Conservation (phyloP, 2,113 vertebrate genomes). For the Chionomys nivalis region DNA sequence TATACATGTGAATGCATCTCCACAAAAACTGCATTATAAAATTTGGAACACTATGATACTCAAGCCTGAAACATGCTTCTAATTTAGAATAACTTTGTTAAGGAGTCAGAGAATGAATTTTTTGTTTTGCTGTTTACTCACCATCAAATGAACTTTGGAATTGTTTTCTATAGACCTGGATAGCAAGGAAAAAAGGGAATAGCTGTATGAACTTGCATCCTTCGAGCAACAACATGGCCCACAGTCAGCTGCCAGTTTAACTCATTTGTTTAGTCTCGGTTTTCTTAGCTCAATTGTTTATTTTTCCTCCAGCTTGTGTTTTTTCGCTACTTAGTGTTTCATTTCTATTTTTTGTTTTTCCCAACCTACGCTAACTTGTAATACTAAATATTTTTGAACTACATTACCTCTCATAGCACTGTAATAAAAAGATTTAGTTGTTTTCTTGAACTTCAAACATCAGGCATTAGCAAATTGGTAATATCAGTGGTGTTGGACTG, state of each 20-base stretch:
- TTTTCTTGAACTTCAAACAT: not conserved
- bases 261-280: conserved; percentile 70
- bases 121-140: conserved; percentile 53
- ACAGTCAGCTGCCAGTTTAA: conserved; percentile 61
- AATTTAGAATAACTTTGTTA: conserved; percentile 74
- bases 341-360: not conserved
- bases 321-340: not conserved
- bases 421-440: not conserved
- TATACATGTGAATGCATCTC: conserved; percentile 50
- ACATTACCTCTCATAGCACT: not conserved
- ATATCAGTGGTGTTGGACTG: not conserved
- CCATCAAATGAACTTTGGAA: conserved; percentile 40
- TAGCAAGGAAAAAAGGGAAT: conserved; percentile 37
- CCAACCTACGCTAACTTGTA: conserved; percentile 20
- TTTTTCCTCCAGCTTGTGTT: not conserved
- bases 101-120: conserved; percentile 46
- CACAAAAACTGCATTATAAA: conserved; percentile 50
- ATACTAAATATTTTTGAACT: not conserved
- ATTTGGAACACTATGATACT: conserved; percentile 3
- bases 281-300: conserved; percentile 59
- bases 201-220: conserved; percentile 44
- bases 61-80: conserved; percentile 72
- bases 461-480: not conserved
- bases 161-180: not conserved
- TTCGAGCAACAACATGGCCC: conserved; percentile 53